Percentiles rank a stretch among this genome's conserved stretches.
Conservation (phyloP, 2,113 vertebrate species). For the Nibea albiflora region DNA sequence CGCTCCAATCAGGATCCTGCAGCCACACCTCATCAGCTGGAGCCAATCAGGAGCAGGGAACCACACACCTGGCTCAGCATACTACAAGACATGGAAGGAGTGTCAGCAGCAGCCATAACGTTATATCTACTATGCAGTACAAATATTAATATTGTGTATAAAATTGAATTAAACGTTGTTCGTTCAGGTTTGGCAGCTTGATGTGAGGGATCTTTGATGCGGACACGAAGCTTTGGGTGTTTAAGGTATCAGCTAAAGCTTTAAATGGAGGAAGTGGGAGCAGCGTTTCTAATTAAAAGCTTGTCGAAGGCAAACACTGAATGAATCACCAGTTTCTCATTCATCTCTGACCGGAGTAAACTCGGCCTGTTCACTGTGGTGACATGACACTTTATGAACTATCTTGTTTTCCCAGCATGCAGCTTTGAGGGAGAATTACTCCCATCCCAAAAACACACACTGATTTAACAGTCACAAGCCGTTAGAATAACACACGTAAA, state of each 20-base stretch:
- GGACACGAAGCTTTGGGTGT: background rate
- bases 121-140: no score
- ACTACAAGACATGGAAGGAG: no score
- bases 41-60: no score
- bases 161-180: background rate
- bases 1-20: no score
- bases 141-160: no score
- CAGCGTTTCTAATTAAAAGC: slow-evolving; percentile 29
- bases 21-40: no score
- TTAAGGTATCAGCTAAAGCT: slow-evolving; percentile 4
- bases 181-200: background rate
- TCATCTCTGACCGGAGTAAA: slow-evolving; percentile 3
- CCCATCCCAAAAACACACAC: slow-evolving; percentile 32
- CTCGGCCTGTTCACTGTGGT: background rate
- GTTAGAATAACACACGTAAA: slow-evolving; percentile 59
- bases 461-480: slow-evolving; percentile 50
- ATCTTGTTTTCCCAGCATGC: slow-evolving; percentile 27
- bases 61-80: no score
- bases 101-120: no score
- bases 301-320: slow-evolving; percentile 31
- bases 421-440: slow-evolving; percentile 52
- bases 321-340: slow-evolving; percentile 32
- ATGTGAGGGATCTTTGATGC: slow-evolving; percentile 9
- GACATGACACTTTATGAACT: slow-evolving; percentile 39
- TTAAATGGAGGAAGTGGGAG: slow-evolving; percentile 5